Base-by-base conservation (phyloP, 2,113 vertebrate genomes). In the Panurus biarmicus region DNA sequence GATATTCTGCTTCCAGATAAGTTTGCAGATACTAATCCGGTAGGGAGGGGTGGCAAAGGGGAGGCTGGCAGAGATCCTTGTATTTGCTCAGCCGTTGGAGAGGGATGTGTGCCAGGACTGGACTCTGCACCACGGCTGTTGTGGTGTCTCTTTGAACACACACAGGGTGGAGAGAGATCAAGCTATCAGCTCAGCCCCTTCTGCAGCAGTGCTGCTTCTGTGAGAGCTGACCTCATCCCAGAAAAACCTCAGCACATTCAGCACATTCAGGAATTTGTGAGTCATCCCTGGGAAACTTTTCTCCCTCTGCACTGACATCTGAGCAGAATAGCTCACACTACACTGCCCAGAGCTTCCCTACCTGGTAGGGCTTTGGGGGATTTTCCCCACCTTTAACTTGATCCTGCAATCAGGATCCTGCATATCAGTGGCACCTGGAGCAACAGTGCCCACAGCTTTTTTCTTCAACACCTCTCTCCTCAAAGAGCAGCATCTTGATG, bases 211-310 rank as follows among this genome's bases (percentile, higher is more conserved):
- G 4, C 4, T 57, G 83, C 85, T 85, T 86, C 11, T 60, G 2
- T 48, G 51, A 93, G 78, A 74, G 79, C 69, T 96, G 94, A 96
- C 67, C 90, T 96, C 94, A 96, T 93, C 90, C 77, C 88, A 85
- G 82, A 85, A 58, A 66, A 96, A 90, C 85, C 74, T 94, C 88
- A 93, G 75, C 75, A 85, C 31, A 90, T 76, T 92, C 79, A 90
- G 85, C 94, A 96, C 38, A 45, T 53, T 86, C 36, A 88, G 92
- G 96, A 96, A 96, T 95, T 62, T 90, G 75, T 96, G 95, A 96
- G 90, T 95, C 95, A 96, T 84, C 47, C 71, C 51, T 86, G 75
- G 50, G 56, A 95, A 93, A 67, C 50, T 17, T 76, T 79, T 67
- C 81, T 89, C 62, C 62, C 78, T 78, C 61, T 78, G 22, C 40